Conservation (phyloP, 2,797 vertebrate species). For the Phyllotis vaccarum region DNA sequence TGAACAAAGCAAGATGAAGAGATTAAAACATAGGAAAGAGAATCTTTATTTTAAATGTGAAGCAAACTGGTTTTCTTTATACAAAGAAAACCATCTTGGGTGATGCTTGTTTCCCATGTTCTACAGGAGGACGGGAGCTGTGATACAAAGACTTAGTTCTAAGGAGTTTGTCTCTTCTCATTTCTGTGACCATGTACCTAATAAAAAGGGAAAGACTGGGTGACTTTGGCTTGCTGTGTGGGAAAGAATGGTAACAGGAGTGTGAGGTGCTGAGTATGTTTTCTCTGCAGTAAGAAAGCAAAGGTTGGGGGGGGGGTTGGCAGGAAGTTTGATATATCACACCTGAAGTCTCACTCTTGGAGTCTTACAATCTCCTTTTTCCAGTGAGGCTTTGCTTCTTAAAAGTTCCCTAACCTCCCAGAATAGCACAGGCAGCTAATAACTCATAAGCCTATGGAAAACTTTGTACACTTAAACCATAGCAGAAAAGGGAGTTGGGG, state of each 20-base stretch:
- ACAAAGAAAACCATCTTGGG: not conserved
- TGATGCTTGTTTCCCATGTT: not conserved
- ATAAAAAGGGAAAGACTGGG: not conserved
- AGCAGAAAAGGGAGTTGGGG: too few relatives aligned
- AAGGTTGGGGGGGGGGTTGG: not conserved
- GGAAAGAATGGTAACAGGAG: not conserved
- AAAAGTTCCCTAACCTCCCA: not conserved
- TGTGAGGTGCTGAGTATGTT: not conserved
- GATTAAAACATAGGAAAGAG: not conserved
- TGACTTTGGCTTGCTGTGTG: not conserved
- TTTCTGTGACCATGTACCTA: not conserved
- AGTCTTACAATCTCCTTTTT: not conserved
- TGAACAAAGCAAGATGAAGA: not conserved
- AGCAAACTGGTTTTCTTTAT: not conserved
- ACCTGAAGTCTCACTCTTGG: too few relatives aligned
- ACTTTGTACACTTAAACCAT: not conserved
- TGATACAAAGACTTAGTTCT: not conserved
- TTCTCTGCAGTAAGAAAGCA: not conserved
- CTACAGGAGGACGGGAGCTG: not conserved
- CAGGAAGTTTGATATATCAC: not conserved
- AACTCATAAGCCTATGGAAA: not conserved
- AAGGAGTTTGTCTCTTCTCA: not conserved
- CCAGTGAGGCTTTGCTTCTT: not conserved
- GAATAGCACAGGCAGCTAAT: not conserved
- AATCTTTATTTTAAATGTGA: not conserved